Evolutionary conservation across 1,140 invertebrate genomes (phyloP), one percentile per base, ranked within the genome.

Genomic region (Ostrea edulis): DNA sequence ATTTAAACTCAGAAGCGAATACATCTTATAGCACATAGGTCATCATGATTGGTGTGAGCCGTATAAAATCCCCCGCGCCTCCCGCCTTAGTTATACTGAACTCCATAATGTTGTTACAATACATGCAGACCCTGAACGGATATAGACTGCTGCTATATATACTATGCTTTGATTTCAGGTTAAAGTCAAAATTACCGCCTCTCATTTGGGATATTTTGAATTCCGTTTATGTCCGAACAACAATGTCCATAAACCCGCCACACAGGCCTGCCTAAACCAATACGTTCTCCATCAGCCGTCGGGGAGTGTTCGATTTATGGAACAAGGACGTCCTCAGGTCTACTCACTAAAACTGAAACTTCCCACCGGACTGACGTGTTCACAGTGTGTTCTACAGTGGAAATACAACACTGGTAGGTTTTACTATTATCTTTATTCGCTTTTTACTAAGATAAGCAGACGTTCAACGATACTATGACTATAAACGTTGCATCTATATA

Each of bases 341-440:
- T 89, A 92, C 51, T 77, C 55, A 17, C 44, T 91, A 14, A 84
- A 87, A n/a, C 83, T 90, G 11, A 85, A 89, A 51, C 95, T 99
- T 68, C 98, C 98, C 0, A 95, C 97, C 0, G 97, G 97, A 90
- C 92, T 98, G 0, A 98, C 97, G 0, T 98, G 98, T 92, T 96
- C 97, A 0, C 97, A 98, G 89, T 99, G 98, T 93, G 97, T 98
- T 0, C 93, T 99, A 0, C 97, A 98, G 93, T 98, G 98, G 98
- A 97, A 96, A 87, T 99, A 98, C 93, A 97, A 97, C 89, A 98
- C 98, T 90, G 98, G 97, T 97, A 93, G 90, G 89, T 55, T 71
- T 86, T 68, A 52, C 22, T 68, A 17, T n/a, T n/a, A 62, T 0
- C 5, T 44, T 44, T 44, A 44, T 44, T 44, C 35, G 35, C 35